Percentiles rank a stretch among this genome's conserved stretches.
phyloP scores from a whole-genome alignment of 1,140 invertebrate genomes.

The Achatina immaculata region DNA sequence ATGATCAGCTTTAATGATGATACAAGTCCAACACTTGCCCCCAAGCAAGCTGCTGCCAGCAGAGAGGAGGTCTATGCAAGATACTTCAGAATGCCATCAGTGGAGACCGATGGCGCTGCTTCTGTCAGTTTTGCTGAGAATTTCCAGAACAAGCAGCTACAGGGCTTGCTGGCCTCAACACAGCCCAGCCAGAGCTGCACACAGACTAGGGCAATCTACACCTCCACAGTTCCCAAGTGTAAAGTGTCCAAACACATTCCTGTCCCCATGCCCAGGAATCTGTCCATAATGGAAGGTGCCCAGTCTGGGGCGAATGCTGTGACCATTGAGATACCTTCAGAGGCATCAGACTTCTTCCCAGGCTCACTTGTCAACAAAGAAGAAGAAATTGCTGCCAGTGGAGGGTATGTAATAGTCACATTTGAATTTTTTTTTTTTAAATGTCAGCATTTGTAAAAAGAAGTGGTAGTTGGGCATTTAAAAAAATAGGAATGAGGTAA shows the following conservation, averaged over 20 bases:
- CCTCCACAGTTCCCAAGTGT: constrained; percentile 11
- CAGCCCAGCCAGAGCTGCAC: background rate
- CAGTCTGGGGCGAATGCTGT: constrained; percentile 37
- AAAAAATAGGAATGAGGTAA: background rate
- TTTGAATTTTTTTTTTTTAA: background rate
- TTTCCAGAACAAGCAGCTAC: background rate
- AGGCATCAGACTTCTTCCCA: constrained; percentile 16
- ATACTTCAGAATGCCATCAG: too few relatives aligned
- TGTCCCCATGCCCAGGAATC: constrained; percentile 18
- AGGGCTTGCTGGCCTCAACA: background rate
- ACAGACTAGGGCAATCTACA: background rate
- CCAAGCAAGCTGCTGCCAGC: background rate
- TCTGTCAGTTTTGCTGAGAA: background rate
- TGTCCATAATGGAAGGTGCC: constrained; percentile 35
- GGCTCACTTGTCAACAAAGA: constrained; percentile 1
- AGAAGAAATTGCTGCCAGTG: constrained; percentile 30
- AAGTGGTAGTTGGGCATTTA: background rate
- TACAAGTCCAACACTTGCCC: constrained; percentile 5
- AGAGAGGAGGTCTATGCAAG: background rate
- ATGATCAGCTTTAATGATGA: background rate
- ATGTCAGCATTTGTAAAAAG: background rate
- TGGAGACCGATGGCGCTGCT: background rate
- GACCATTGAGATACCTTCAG: constrained; percentile 35
- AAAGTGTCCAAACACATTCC: constrained; percentile 3
- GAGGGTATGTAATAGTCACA: constrained; percentile 19